Base-by-base conservation (phyloP, 1,140 invertebrate species). In the Whitmania pigra region DNA sequence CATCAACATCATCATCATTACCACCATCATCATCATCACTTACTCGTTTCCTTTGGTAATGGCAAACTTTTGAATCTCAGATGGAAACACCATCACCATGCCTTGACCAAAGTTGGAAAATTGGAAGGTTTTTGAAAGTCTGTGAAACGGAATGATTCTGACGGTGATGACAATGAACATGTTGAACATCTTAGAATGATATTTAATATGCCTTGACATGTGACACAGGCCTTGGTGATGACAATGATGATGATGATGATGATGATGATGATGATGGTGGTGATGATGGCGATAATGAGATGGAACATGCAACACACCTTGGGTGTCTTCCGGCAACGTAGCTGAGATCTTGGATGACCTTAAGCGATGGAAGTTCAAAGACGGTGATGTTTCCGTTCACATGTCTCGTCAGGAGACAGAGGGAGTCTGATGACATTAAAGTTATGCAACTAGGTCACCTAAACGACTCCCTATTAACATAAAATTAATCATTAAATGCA, bases 11-110 rank as follows among this genome's bases (percentile, higher is more conserved):
- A 60, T 18, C 57, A 63, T 20, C 57, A 25, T 18, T 18, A 25
- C 15, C 57, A 7, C 22, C 57, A 22, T 63, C 57, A 63, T 31
- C 57, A 63, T 31, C 57, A 63, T 20, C 57, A 63, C 57, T 63
- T 20, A 63, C 57, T 63, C 57, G 11, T 63, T 31, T 63, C 57
- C 57, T 25, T 63, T 20, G 57, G 11, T n/a, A 18, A 63, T 63
- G 57, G 11, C 29, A 31, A 63, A 63, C 57, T 63, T 63, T 31
- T 63, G 57, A 31, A 63, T 22, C 11, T 63, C 57, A 31, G 57
- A 18, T 13, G 57, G 57, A 25, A 31, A 63, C 22, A 25, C 7
- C 57, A 63, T 63, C 22, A 25, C 22, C 1, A 63, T 25, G 3
- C 57, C 57, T 22, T 63, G 57, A 13, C 57, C 57, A 18, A 25